Percentiles rank a stretch among this genome's conserved stretches.
phyloP scores from a whole-genome alignment of 2,797 vertebrate genomes.

The Pseudochirops corinnae region DNA sequence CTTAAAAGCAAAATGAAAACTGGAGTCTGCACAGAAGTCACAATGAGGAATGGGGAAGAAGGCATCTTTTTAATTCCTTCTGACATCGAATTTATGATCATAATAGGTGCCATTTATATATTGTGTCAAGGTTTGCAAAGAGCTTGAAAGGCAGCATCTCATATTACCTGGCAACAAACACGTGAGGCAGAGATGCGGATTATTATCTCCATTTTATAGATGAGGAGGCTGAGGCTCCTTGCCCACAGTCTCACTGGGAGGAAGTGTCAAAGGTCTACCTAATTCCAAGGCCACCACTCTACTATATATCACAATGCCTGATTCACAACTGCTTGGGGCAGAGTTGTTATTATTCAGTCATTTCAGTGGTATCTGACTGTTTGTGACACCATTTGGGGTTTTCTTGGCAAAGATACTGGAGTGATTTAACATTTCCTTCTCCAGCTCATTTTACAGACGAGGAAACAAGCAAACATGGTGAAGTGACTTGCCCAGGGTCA shows the following conservation, averaged over 20 bases:
- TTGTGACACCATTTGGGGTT: not conserved
- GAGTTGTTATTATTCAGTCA: not conserved
- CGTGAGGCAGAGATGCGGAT: not conserved
- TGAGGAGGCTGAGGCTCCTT: not conserved
- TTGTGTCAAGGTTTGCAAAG: not conserved
- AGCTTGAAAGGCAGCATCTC: not conserved
- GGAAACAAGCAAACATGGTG: not conserved
- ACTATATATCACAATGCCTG: not conserved
- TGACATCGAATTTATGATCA: slow-evolving; percentile 41
- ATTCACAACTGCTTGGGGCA: not conserved
- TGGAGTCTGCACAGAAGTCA: slow-evolving; percentile 27
- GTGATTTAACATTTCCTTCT: not conserved
- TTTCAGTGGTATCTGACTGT: not conserved
- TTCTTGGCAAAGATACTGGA: not conserved
- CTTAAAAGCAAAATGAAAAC: slow-evolving; percentile 48
- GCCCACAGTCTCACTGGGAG: not conserved
- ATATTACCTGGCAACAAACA: not conserved
- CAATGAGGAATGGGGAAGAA: slow-evolving; percentile 31
- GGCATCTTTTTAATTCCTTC: slow-evolving; percentile 54
- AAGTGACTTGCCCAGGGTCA: not conserved
- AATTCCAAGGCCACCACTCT: not conserved
- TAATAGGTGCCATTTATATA: not conserved
- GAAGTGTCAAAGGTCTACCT: not conserved
- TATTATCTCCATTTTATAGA: not conserved
- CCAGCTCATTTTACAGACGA: slow-evolving; percentile 4